Base-by-base conservation (phyloP, 2,888 invertebrate genomes). In the Trachelus stipa region DNA sequence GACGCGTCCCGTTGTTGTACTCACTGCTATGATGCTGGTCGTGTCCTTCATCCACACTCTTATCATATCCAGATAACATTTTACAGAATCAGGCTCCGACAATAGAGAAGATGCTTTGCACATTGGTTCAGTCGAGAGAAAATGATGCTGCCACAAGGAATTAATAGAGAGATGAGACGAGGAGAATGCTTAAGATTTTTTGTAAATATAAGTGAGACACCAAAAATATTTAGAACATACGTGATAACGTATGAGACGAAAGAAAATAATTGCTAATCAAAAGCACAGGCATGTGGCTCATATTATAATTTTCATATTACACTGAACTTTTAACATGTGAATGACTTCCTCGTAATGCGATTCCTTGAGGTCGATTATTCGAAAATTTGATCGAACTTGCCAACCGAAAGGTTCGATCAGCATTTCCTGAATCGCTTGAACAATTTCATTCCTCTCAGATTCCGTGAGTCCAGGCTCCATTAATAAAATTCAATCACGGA, bases 1-100 rank as follows among this genome's bases (percentile, higher is more conserved):
- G 1, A 89, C 84, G 31, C 90, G 87, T 33, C 87, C 87, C 11
- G 88, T 85, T 30, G 77, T 77, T 23, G 76, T 3, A 76, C 90
- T 90, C 11, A 86, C 68, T 0, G 90, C 90, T 4, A 90, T 83
- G 33, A 90, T 76, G 76, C 90, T 90, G 11, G 84, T 86, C 4
- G 88, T 85, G 71, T 90, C 90, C 37, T 85, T 88, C 81, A 90
- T 87, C 88, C 89, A 88, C 0, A 83, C 81, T 37, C 74, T 83
- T 34, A 87, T 76, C 2, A 87, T 79, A 69, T 87, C 81, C 69
- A 90, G 73, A 77, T 87, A 89, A 35, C 73, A 78, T 4, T 83
- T 78, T 0, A 86, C 81, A 23, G 90, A 90, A 40, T 76, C 73
- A 2, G 35, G 34, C 69, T 90, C 89, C 4, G 82, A n/a, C 11